A percentile compares a stretch with the other conserved stretches of the same genome.
Evolutionary conservation across 2,888 invertebrate genomes (phyloP).

Genomic region (Microctonus hyperodae): DNA sequence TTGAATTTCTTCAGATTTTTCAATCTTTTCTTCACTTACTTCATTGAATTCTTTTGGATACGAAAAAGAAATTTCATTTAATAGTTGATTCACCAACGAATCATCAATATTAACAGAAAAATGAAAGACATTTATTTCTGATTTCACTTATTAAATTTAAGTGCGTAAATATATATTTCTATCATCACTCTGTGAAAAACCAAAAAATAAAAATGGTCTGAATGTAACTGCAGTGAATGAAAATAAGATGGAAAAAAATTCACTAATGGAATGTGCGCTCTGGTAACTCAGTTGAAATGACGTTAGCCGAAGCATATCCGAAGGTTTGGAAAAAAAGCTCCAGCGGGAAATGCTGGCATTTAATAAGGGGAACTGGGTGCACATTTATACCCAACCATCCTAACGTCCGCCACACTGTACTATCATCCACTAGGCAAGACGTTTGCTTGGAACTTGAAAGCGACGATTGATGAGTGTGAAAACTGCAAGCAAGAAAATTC

Average conservation of each 20-base stretch:
- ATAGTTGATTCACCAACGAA: too few relatives aligned
- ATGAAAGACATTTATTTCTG: not conserved
- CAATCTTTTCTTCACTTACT: too few relatives aligned
- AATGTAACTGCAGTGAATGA: conserved; percentile 9
- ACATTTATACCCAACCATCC: not conserved
- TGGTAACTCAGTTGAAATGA: conserved; percentile 10
- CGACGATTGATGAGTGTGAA: conserved; percentile 24
- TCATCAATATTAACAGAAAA: not conserved
- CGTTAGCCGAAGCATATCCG: conserved; percentile 2
- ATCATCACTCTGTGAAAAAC: not conserved
- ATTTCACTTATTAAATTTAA: not conserved
- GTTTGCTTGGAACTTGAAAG: conserved; percentile 1
- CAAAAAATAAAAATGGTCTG: not conserved
- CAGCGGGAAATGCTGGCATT: conserved; percentile 16
- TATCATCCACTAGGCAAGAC: not conserved
- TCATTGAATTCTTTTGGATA: too few relatives aligned
- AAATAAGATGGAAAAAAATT: not conserved
- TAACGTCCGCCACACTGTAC: not conserved
- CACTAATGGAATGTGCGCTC: conserved; percentile 15
- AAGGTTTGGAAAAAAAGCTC: conserved; percentile 13
- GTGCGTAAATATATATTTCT: not conserved
- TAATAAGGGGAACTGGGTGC: conserved; percentile 22
- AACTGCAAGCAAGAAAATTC: conserved; percentile 14
- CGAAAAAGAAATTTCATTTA: too few relatives aligned
- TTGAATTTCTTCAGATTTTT: too few relatives aligned